These are phyloP conservation scores for Seriola quinqueradiata DNA, from an alignment of 2,113 vertebrate genomes.

Conservation along the genomic window DNA sequence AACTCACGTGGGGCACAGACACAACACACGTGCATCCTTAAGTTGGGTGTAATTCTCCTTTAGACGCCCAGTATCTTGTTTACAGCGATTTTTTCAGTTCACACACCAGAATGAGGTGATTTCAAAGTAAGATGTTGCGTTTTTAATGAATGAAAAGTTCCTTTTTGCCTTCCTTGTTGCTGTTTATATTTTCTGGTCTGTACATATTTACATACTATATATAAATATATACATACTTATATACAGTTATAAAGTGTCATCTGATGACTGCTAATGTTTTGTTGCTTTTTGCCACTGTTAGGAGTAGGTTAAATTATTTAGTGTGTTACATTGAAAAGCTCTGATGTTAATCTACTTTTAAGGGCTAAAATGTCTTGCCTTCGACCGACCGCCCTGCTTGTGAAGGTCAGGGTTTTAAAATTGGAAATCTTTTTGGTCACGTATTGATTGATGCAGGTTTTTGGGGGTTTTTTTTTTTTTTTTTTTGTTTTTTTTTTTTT, in stretches of 20 bases:
- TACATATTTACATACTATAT: slow-evolving; percentile 63
- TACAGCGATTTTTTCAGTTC: not conserved
- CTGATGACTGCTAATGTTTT: slow-evolving; percentile 27
- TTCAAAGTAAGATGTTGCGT: not conserved
- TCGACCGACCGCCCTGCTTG: not conserved
- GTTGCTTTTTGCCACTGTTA: slow-evolving; percentile 11
- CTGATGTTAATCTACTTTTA: slow-evolving; percentile 7
- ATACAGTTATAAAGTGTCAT: slow-evolving; percentile 35
- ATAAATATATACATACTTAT: slow-evolving; percentile 53
- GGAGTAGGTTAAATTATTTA: slow-evolving; percentile 59
- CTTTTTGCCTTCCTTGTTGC: slow-evolving; percentile 37
- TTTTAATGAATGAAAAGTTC: slow-evolving; percentile 27
- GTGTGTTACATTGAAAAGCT: slow-evolving; percentile 42
- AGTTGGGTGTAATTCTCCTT: not conserved
- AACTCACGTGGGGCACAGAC: no score
- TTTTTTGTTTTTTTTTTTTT: not conserved
- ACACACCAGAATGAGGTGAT: slow-evolving; percentile 10
- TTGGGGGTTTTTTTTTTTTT: not conserved
- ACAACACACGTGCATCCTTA: not conserved
- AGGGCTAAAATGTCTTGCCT: slow-evolving; percentile 24
- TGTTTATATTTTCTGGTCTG: slow-evolving; percentile 63
- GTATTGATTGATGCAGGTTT: no score
- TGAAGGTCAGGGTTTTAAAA: not conserved
- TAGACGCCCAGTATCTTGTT: not conserved
- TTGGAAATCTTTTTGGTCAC: not conserved